Percentiles rank a stretch among this genome's conserved stretches.
Conservation (phyloP, 1,140 invertebrate genomes). For the Holcopasites calliopsidis region DNA sequence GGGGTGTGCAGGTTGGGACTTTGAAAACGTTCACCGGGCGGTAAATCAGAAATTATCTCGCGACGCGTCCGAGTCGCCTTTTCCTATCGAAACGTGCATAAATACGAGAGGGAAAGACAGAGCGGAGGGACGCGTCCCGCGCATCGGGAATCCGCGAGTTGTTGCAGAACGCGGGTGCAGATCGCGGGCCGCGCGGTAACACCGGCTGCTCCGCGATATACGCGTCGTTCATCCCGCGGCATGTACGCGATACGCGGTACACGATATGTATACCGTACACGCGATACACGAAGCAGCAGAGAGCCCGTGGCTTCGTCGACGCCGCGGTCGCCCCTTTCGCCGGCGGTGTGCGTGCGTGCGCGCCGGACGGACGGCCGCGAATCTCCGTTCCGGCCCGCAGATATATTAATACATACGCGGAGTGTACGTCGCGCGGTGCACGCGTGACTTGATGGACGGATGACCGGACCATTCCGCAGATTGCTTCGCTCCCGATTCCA, state of each 20-base stretch:
- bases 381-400: slow-evolving; percentile 46
- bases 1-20: too few species aligned
- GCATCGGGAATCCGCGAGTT: slow-evolving; percentile 48
- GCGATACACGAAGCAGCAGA: neutral
- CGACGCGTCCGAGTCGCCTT: slow-evolving; percentile 74
- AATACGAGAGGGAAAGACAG: slow-evolving; percentile 62
- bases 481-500: slow-evolving; percentile 76
- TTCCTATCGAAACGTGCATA: slow-evolving; percentile 77
- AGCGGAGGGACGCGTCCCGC: slow-evolving; percentile 33
- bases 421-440: slow-evolving; percentile 62
- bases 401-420: slow-evolving; percentile 67
- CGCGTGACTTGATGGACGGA: slow-evolving; percentile 77
- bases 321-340: neutral
- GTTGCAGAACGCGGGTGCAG: too few species aligned
- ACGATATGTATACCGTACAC: neutral
- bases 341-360: neutral
- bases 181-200: too few species aligned
- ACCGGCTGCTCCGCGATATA: neutral
- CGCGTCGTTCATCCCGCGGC: slow-evolving; percentile 8
- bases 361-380: neutral
- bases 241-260: neutral
- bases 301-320: neutral
- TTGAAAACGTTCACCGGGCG: too few species aligned
- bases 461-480: slow-evolving; percentile 79
- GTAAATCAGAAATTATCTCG: slow-evolving; percentile 80